Conservation (phyloP, 1,140 invertebrate species). For the Solenopsis fugax region DNA sequence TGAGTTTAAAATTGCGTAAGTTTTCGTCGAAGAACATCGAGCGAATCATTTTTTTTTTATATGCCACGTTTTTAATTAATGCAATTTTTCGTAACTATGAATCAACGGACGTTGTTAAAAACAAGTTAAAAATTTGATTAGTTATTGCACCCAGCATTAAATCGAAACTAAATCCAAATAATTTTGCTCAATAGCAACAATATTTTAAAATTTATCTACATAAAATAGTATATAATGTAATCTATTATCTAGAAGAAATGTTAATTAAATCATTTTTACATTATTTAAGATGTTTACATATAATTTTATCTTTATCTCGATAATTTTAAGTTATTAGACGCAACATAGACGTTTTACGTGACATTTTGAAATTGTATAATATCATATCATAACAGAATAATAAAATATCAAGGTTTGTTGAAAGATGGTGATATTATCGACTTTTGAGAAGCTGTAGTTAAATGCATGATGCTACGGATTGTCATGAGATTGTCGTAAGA, state of each 20-base stretch:
- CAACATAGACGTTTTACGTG: no score
- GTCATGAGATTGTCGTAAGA: slow-evolving; percentile 28
- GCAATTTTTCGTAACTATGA: not conserved
- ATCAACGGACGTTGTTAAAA: not conserved
- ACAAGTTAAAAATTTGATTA: not conserved
- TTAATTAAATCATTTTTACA: no score
- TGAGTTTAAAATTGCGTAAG: not conserved
- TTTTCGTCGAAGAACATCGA: not conserved
- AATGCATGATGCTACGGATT: not conserved
- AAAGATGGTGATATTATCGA: slow-evolving; percentile 11
- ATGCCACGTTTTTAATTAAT: not conserved
- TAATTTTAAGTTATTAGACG: no score
- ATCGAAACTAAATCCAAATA: not conserved
- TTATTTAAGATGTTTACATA: no score
- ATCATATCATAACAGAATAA: no score
- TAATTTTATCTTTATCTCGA: no score
- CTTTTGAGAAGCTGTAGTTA: not conserved
- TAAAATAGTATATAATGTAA: no score
- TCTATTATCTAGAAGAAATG: no score
- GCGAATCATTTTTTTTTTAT: not conserved
- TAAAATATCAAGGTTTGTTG: not conserved
- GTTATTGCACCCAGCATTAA: not conserved
- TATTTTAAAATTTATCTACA: no score
- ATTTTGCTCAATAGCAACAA: no score
- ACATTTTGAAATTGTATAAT: no score